Evolutionary conservation across 1,140 invertebrate species (phyloP).

Genomic region (Danaus melanippus): DNA sequence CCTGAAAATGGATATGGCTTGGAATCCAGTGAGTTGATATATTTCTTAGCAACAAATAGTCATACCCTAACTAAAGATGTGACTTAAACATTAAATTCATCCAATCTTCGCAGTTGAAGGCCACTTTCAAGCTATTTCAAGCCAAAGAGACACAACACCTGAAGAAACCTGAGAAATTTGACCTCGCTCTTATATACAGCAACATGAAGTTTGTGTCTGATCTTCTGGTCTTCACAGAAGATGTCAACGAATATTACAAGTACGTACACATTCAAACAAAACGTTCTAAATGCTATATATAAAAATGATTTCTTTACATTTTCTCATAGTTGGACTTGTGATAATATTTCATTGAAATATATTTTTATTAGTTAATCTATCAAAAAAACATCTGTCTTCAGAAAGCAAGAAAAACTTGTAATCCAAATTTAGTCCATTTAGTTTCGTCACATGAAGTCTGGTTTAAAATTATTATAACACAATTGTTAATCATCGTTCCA

Average conservation of each 20-base stretch:
- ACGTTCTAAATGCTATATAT: neutral
- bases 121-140: constrained; percentile 43
- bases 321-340: neutral
- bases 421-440: too few relatives aligned
- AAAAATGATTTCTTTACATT: neutral
- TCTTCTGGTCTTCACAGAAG: constrained; percentile 28
- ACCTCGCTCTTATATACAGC: constrained; percentile 42
- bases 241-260: constrained; percentile 46
- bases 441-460: too few relatives aligned
- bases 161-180: constrained; percentile 46
- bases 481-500: too few relatives aligned
- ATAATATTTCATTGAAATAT: neutral
- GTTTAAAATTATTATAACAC: too few relatives aligned
- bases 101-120: constrained; percentile 37
- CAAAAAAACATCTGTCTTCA: too few relatives aligned
- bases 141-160: constrained; percentile 49
- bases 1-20: constrained; percentile 50
- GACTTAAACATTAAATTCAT: too few relatives aligned
- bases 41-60: too few relatives aligned
- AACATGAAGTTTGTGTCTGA: constrained; percentile 46
- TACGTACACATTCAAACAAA: constrained; percentile 33
- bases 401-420: too few relatives aligned
- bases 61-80: too few relatives aligned
- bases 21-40: constrained; percentile 51
- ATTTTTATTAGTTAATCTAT: neutral